phyloP scores from a whole-genome alignment of 2,113 vertebrate species.

The Rousettus leschenaultii region DNA sequence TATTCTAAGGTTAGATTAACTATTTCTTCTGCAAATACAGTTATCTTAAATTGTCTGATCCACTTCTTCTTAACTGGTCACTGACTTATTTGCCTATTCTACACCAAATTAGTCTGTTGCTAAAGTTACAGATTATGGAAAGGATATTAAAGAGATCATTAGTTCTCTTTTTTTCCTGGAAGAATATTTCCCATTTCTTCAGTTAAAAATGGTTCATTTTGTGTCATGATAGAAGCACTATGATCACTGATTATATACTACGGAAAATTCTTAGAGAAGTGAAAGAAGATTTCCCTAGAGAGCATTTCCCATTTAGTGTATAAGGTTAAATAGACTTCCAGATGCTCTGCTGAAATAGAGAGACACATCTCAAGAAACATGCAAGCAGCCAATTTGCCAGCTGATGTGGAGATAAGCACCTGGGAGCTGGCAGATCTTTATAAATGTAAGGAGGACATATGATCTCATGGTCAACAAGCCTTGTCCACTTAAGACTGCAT shows the following conservation, averaged over 20 bases:
- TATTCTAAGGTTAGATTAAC: no score
- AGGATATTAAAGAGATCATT: conserved; percentile 53
- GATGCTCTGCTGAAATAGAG: not conserved
- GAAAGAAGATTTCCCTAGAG: not conserved
- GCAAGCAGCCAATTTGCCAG: not conserved
- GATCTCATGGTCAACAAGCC: not conserved
- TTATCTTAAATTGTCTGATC: not conserved
- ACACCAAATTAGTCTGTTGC: not conserved
- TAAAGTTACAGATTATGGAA: conserved; percentile 13
- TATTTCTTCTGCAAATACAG: not conserved
- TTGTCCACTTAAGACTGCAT: not conserved
- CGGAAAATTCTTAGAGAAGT: conserved; percentile 38
- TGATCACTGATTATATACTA: not conserved
- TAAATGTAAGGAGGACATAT: not conserved
- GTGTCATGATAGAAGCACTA: not conserved
- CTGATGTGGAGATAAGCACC: not conserved
- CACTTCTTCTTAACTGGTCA: not conserved
- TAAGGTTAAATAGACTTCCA: not conserved
- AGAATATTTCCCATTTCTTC: conserved; percentile 20
- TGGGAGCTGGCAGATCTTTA: not conserved
- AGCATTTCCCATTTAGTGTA: not conserved
- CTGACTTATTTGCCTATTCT: not conserved
- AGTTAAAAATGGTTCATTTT: conserved; percentile 51
- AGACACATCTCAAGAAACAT: not conserved
- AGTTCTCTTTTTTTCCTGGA: conserved; percentile 45